Evolutionary conservation across 2,888 invertebrate species (phyloP).

Genomic region (Andrena bucephala): DNA sequence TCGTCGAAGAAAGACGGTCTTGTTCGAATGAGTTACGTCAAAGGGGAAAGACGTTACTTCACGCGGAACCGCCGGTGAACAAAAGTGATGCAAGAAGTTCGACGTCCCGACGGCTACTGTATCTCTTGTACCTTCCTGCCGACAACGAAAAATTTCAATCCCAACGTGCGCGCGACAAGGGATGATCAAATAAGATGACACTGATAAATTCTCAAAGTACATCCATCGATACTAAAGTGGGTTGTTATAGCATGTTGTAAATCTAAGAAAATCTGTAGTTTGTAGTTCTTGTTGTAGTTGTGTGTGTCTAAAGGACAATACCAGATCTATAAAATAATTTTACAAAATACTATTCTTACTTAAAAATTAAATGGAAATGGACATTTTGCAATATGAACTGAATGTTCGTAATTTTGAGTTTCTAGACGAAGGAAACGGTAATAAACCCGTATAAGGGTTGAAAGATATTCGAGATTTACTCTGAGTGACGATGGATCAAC

Average conservation of each 20-base stretch:
- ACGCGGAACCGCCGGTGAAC: constrained; percentile 40
- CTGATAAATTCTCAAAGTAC: constrained; percentile 41
- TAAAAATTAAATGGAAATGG: too few species aligned
- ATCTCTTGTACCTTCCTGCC: constrained; percentile 5
- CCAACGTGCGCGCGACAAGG: constrained; percentile 32
- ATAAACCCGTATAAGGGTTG: too few species aligned
- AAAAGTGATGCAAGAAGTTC: constrained; percentile 28
- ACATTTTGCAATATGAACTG: too few species aligned
- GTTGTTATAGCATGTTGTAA: not conserved
- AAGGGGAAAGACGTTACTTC: constrained; percentile 63
- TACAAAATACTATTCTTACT: too few species aligned
- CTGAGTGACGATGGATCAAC: too few species aligned
- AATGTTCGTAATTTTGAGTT: too few species aligned
- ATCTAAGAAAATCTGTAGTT: not conserved
- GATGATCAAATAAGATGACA: constrained; percentile 23
- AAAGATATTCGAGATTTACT: too few species aligned
- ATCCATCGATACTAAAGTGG: constrained; percentile 29
- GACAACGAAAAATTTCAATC: constrained; percentile 42
- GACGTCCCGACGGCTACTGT: constrained; percentile 25
- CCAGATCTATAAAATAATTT: too few species aligned
- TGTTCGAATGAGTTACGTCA: constrained; percentile 59
- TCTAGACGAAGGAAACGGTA: too few species aligned
- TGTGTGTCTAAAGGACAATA: too few species aligned
- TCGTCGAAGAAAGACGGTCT: constrained; percentile 49
- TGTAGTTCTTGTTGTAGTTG: too few species aligned